A percentile compares a stretch with the other conserved stretches of the same genome.
phyloP scores from a whole-genome alignment of 2,888 invertebrate species.

The Spilarctia lutea region DNA sequence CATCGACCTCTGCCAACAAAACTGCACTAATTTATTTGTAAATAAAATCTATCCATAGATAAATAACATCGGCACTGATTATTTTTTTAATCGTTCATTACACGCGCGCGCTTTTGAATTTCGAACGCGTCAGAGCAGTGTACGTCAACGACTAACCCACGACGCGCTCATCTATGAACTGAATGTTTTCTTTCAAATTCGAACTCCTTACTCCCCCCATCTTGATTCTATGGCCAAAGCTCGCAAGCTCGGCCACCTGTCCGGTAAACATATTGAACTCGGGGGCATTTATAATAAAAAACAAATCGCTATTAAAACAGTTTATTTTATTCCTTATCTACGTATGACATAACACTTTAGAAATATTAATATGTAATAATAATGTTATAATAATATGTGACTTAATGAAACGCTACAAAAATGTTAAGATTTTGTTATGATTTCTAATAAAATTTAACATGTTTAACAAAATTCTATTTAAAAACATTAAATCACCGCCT shows the following conservation, averaged over 20 bases:
- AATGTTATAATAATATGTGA: conserved; percentile 23
- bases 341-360: conserved; percentile 44
- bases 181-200: conserved; percentile 67
- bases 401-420: conserved; percentile 40
- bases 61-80: conserved; percentile 54
- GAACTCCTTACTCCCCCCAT: conserved; percentile 48
- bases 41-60: conserved; percentile 49
- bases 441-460: conserved; percentile 14
- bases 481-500: not conserved
- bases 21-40: conserved; percentile 54
- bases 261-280: conserved; percentile 30
- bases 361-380: conserved; percentile 24
- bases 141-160: conserved; percentile 56
- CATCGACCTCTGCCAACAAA: conserved; percentile 51
- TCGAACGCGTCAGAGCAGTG: conserved; percentile 40
- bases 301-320: conserved; percentile 33
- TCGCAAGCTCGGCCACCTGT: conserved; percentile 41
- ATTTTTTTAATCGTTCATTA: conserved; percentile 60
- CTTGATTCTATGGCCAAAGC: conserved; percentile 38
- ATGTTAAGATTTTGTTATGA: conserved; percentile 4
- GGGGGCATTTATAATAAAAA: conserved; percentile 25
- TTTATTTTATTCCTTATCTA: conserved; percentile 48
- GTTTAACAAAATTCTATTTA: conserved; percentile 1
- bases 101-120: conserved; percentile 60
- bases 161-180: conserved; percentile 74